These are phyloP conservation scores for Perca schrenkii DNA, from an alignment of 2,113 vertebrate species.

Conservation along the genomic window DNA sequence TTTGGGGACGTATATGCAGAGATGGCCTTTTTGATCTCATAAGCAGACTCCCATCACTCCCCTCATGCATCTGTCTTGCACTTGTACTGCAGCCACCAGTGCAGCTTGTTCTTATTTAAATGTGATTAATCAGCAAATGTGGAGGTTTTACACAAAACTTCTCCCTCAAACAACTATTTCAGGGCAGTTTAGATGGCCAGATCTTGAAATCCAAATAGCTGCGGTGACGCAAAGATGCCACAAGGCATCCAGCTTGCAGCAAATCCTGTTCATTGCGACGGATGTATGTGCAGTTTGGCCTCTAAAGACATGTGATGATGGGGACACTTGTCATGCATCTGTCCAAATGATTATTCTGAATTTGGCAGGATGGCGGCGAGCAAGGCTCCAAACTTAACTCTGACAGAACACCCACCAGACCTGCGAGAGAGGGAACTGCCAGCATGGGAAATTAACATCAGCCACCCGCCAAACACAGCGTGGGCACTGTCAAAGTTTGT, in stretches of 20 bases:
- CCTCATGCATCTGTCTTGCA: constrained; percentile 8
- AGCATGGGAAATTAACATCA: constrained; percentile 68
- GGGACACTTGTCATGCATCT: constrained; percentile 33
- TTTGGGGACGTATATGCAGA: background rate
- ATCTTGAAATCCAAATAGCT: constrained; percentile 25
- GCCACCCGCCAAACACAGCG: constrained; percentile 56
- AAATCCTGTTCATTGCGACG: constrained; percentile 17
- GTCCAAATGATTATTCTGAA: constrained; percentile 32
- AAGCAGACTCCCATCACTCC: constrained; percentile 7
- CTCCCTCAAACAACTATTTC: constrained; percentile 18
- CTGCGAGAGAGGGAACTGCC: constrained; percentile 50
- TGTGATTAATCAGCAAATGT: constrained; percentile 9
- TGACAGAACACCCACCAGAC: constrained; percentile 43
- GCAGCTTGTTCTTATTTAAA: constrained; percentile 27
- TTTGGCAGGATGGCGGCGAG: constrained; percentile 32
- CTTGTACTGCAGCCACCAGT: constrained; percentile 3
- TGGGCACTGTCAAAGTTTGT: constrained; percentile 55
- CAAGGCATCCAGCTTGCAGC: background rate
- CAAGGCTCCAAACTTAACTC: constrained; percentile 35
- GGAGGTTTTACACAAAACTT: background rate
- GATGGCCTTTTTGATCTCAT: background rate
- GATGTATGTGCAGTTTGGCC: constrained; percentile 13
- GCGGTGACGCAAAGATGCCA: background rate
- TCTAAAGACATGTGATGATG: constrained; percentile 24
- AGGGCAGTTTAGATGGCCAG: background rate